Base-by-base conservation (phyloP, 2,113 vertebrate genomes). In the Eubucco bourcierii region DNA sequence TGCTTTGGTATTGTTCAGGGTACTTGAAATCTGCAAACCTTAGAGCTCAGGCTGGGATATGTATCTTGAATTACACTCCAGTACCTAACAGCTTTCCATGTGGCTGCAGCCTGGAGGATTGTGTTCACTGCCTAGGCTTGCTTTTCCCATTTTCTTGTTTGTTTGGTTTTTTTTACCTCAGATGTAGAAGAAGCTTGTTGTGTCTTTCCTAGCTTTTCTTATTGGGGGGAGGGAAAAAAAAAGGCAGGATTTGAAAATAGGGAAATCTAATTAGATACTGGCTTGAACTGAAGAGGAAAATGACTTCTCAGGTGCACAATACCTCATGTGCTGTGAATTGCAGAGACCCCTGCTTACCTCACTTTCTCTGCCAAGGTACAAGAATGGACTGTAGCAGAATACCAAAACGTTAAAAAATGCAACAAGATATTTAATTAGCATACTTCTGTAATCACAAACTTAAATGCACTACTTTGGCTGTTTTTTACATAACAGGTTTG, bases 361-460 rank as follows among this genome's bases (percentile, higher is more conserved):
- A 2, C 65, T 78, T 53, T 65, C 70, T 81, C 28, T 80, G 76
- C 39, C 15, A 15, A 5, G 44, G 37, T 33, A 55, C 76, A 77
- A 12, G 76, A 80, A 28, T 12, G 75, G 67, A 90, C 87, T 94
- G 91, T 90, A 94, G 79, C 90, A 91, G 86, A 95, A 93, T 86
- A 88, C 56, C 80, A 84, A 81, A 91, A 47, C 78, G 79, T 94
- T 84, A 29, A 78, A 95, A 95, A 95, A 72, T 88, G 93, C 93
- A 95, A 92, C 94, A 91, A 85, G 88, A 47, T 77, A 60, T 90
- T 95, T 94, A 70, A 94, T 96, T 94, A 93, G 72, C 92, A 82
- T 90, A 92, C 37, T 87, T 95, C 79, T 95, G 85, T 96, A 95
- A 94, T 94, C 95, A 84, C 94, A 93, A 94, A 95, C 92, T 95